Percentiles rank a stretch among this genome's conserved stretches.
Evolutionary conservation across 2,113 vertebrate species (phyloP).

Genomic region (Siniperca knerii): DNA sequence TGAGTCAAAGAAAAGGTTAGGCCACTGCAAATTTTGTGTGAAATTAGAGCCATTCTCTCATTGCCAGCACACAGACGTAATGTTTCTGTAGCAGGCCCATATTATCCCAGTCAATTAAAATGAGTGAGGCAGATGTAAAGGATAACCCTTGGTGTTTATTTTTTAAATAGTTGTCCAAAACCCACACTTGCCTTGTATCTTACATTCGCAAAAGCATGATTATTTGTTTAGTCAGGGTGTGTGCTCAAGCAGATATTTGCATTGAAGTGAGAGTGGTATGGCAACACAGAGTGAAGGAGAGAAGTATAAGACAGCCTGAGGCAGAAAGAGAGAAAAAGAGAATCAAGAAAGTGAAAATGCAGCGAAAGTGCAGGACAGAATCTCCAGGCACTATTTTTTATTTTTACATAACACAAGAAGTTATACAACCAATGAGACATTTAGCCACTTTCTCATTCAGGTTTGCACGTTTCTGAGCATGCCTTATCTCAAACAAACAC

Average conservation of each 20-base stretch:
- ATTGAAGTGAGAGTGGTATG: background rate
- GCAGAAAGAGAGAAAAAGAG: background rate
- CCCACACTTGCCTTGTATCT: background rate
- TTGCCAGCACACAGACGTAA: background rate
- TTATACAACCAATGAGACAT: background rate
- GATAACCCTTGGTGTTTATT: background rate
- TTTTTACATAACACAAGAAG: background rate
- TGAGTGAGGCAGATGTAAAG: background rate
- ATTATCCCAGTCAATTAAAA: background rate
- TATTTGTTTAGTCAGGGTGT: conserved; percentile 8
- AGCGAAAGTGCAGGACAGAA: background rate
- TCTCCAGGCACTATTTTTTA: too few relatives aligned
- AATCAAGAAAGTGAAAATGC: background rate
- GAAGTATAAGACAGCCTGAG: background rate
- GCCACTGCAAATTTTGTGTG: too few relatives aligned
- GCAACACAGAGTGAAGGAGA: background rate
- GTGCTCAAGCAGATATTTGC: conserved; percentile 18
- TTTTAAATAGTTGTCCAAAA: background rate
- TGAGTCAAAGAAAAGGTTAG: background rate
- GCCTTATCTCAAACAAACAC: conserved; percentile 19
- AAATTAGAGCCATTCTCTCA: background rate
- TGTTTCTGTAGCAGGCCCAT: background rate
- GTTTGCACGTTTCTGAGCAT: background rate
- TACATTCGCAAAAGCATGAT: background rate
- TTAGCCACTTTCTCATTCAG: background rate